A percentile compares a stretch with the other conserved stretches of the same genome.
phyloP scores from a whole-genome alignment of 2,797 vertebrate species.

The Chelon auratus region DNA sequence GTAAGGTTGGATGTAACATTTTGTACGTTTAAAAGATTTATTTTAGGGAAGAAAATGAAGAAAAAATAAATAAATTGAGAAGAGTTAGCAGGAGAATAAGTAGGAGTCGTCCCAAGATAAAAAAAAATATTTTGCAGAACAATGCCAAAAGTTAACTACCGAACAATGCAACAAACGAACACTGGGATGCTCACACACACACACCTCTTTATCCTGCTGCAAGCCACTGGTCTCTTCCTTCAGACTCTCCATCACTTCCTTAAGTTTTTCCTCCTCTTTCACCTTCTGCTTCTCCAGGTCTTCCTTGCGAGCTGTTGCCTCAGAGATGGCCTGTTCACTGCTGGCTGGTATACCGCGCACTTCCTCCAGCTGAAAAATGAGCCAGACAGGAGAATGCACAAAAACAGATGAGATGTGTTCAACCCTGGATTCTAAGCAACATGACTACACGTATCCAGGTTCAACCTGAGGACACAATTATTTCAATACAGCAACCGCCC shows the following conservation, averaged over 20 bases:
- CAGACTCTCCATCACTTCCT: slow-evolving; percentile 91
- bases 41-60: background rate
- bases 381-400: slow-evolving; percentile 20
- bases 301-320: slow-evolving; percentile 85
- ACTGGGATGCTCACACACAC: background rate
- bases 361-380: slow-evolving; percentile 88
- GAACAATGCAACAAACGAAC: background rate
- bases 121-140: background rate
- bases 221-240: slow-evolving; percentile 93
- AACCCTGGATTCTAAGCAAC: slow-evolving; percentile 24
- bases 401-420: slow-evolving; percentile 18
- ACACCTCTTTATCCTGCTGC: slow-evolving; percentile 94
- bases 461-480: slow-evolving; percentile 10
- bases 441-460: slow-evolving; percentile 17
- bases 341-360: slow-evolving; percentile 84
- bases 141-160: background rate
- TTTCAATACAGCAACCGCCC: slow-evolving; percentile 10
- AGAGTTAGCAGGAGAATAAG: too few relatives aligned
- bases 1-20: too few relatives aligned
- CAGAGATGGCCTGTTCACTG: slow-evolving; percentile 87
- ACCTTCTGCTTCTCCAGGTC: slow-evolving; percentile 88
- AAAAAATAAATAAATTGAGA: too few relatives aligned
- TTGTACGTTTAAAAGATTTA: too few relatives aligned
- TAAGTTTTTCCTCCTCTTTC: slow-evolving; percentile 89
- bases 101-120: too few relatives aligned